Conservation (phyloP, 2,888 invertebrate species). For the Agrochola lychnidis region DNA sequence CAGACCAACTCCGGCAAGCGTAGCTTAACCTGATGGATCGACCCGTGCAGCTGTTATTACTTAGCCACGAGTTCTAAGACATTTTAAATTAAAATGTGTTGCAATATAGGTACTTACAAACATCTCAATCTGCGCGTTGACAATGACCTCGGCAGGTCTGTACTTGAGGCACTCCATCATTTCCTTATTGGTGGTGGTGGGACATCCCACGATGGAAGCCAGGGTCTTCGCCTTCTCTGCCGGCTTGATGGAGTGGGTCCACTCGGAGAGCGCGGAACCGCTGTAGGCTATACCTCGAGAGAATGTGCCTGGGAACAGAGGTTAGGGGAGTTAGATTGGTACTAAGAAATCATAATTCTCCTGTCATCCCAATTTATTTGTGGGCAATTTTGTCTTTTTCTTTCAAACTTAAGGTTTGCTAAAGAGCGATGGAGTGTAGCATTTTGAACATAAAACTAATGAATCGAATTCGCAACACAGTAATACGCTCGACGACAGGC, state of each 20-base stretch:
- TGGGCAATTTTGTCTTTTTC: not conserved
- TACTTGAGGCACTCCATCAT: slow-evolving; percentile 92
- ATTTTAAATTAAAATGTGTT: not conserved
- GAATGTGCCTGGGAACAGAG: slow-evolving; percentile 86
- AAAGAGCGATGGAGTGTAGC: too few relatives aligned
- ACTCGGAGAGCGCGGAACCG: slow-evolving; percentile 92
- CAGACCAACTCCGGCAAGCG: too few relatives aligned
- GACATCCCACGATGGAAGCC: slow-evolving; percentile 92
- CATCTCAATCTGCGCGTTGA: slow-evolving; percentile 89
- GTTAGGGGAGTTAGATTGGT: not conserved
- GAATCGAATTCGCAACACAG: too few relatives aligned
- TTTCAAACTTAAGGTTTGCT: too few relatives aligned
- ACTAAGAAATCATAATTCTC: not conserved
- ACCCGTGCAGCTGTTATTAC: too few relatives aligned
- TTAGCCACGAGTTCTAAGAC: too few relatives aligned
- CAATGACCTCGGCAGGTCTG: slow-evolving; percentile 91
- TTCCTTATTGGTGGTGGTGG: slow-evolving; percentile 85
- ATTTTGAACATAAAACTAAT: too few relatives aligned
- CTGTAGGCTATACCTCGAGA: slow-evolving; percentile 93
- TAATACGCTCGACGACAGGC: too few relatives aligned
- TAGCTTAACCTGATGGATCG: too few relatives aligned
- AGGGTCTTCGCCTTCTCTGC: slow-evolving; percentile 91
- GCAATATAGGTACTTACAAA: slow-evolving; percentile 90
- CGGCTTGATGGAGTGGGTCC: slow-evolving; percentile 90
- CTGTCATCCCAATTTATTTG: not conserved